phyloP scores from a whole-genome alignment of 1,140 invertebrate genomes.

The Daktulosphaira vitifoliae region DNA sequence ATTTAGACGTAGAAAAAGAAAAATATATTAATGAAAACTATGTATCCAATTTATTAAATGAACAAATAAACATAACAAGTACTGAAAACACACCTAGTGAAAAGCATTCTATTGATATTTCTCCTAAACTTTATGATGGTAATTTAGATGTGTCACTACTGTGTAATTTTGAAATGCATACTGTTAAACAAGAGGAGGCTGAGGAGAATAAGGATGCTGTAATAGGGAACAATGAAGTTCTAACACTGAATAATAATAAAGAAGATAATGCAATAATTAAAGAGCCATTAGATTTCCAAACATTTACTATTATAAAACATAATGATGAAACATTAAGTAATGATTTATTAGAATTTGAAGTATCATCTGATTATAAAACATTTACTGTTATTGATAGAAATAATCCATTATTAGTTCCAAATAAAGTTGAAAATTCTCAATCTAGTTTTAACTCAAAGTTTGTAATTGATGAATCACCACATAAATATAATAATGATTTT shows the following conservation, averaged over 20 bases:
- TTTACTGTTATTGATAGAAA: conserved; percentile 13
- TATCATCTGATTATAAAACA: conserved; percentile 17
- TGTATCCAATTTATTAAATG: background rate
- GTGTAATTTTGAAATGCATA: conserved; percentile 22
- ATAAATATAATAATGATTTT: too few relatives aligned
- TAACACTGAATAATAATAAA: background rate
- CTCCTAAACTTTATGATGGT: background rate
- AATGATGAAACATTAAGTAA: conserved; percentile 8
- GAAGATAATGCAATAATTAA: background rate
- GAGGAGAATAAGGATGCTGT: background rate
- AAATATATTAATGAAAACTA: background rate
- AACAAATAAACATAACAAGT: background rate
- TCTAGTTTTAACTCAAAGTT: too few relatives aligned
- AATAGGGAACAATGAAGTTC: too few relatives aligned
- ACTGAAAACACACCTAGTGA: background rate
- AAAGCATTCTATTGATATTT: background rate
- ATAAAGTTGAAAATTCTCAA: background rate
- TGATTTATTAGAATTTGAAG: background rate
- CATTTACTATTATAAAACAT: conserved; percentile 21
- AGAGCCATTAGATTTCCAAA: conserved; percentile 11
- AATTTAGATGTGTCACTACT: conserved; percentile 1
- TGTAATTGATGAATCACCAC: too few relatives aligned
- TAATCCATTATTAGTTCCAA: background rate
- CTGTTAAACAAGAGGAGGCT: background rate
- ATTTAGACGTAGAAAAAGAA: background rate